These are phyloP conservation scores for Melitaea cinxia DNA, from an alignment of 1,140 invertebrate species.

Conservation along the genomic window DNA sequence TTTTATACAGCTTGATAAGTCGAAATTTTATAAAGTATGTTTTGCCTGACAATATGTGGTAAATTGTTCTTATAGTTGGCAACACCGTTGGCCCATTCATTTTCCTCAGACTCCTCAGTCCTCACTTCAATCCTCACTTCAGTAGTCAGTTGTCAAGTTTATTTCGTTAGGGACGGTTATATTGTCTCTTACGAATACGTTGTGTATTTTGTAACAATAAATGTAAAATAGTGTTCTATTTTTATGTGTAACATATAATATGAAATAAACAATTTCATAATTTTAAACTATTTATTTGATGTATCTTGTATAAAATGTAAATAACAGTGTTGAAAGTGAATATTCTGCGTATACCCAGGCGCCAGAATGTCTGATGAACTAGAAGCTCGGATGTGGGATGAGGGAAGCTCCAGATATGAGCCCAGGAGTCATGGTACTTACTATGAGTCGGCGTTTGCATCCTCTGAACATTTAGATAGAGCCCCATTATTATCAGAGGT, in stretches of 20 bases:
- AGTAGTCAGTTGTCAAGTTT: slow-evolving; percentile 27
- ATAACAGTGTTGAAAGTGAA: slow-evolving; percentile 29
- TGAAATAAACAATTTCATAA: not conserved
- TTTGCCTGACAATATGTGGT: not conserved
- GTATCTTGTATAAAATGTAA: not conserved
- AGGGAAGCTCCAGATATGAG: slow-evolving; percentile 65
- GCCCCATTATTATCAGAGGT: slow-evolving; percentile 75
- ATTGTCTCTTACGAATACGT: not conserved
- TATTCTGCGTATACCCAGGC: slow-evolving; percentile 38
- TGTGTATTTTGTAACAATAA: slow-evolving; percentile 18
- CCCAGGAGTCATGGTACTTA: slow-evolving; percentile 58
- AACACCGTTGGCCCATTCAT: slow-evolving; percentile 6
- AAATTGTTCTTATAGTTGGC: not conserved
- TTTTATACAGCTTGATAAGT: too few species aligned
- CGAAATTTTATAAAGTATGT: too few species aligned
- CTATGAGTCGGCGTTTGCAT: slow-evolving; percentile 72
- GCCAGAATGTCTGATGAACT: slow-evolving; percentile 79
- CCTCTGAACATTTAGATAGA: slow-evolving; percentile 73
- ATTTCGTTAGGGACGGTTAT: not conserved
- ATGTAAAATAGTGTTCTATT: slow-evolving; percentile 1
- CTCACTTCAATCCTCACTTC: slow-evolving; percentile 9
- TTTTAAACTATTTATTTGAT: not conserved
- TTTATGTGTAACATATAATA: slow-evolving; percentile 1
- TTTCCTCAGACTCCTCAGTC: slow-evolving; percentile 4
- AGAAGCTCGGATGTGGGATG: slow-evolving; percentile 76